Evolutionary conservation across 2,113 vertebrate species (phyloP), one percentile per base, ranked within the genome.

Genomic region (Pterocles burchelli): DNA sequence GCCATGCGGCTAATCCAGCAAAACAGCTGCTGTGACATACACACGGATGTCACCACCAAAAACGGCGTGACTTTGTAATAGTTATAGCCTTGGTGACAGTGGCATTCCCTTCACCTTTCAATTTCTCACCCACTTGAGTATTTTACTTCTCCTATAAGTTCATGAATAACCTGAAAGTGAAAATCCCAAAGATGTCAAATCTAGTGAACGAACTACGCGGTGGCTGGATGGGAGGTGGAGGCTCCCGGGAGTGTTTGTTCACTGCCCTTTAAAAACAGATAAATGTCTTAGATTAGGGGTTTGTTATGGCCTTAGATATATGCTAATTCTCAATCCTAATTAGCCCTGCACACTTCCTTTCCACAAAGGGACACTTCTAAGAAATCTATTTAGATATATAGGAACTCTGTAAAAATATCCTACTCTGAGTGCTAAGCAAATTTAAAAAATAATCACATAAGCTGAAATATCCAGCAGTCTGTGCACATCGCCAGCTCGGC

Each of bases 11-110:
- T 78, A 92, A 75, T 67, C 52, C 77, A 65, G 81, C 33, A 52
- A 72, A 95, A 89, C 76, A 92, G 84, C 57, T 82, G 78, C 22
- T 79, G 38, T n/a, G 52, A 74, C 66, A 63, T 16, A 62, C 13
- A 45, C 10, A 52, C 12, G 36, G 55, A 62, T 61, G 58, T 28
- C 52, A n/a, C 54, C 28, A 34, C 62, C 71, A 76, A 75, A 87
- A 72, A 16, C 13, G 13, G 17, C 6, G 2, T 25, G 65, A 80
- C 52, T 80, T 62, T 26, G 9, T 43, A 63, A 78, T 11, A 63
- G 29, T 26, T 78, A 48, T 2, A 90, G 48, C 45, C 31, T n/a
- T 54, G 17, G 51, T 75, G 49, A 66, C 36, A 90, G 19, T 7
- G 34, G 17, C 22, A 71, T 90, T 84, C 33, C 9, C 72, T 77